Evolutionary conservation across 2,797 vertebrate genomes (phyloP).

Genomic region (Acestrorhynchus altus): DNA sequence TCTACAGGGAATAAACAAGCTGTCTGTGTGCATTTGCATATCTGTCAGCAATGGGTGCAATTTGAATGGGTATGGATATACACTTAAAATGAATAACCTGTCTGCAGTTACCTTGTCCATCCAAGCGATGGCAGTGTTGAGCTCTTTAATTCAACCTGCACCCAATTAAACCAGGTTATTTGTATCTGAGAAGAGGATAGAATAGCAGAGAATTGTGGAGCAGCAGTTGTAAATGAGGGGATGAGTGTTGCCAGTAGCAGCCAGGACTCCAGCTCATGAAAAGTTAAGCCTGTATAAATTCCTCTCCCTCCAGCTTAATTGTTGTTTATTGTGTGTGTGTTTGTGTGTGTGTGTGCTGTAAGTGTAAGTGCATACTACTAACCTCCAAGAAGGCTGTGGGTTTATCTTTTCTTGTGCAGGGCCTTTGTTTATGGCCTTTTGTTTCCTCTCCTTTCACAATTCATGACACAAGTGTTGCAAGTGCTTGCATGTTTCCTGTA

Average conservation of each 20-base stretch:
- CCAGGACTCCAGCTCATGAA: slow-evolving; percentile 24
- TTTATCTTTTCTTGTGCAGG: slow-evolving; percentile 11
- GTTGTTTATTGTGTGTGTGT: slow-evolving; percentile 20
- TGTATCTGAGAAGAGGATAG: background rate
- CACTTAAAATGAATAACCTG: background rate
- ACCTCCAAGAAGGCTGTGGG: slow-evolving; percentile 4
- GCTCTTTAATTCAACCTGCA: slow-evolving; percentile 46
- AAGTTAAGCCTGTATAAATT: slow-evolving; percentile 48
- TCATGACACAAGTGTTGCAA: background rate
- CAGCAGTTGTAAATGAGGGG: background rate
- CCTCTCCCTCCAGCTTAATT: slow-evolving; percentile 30
- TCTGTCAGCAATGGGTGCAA: no score
- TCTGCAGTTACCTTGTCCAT: slow-evolving; percentile 20
- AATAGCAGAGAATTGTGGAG: slow-evolving; percentile 1
- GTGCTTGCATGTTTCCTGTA: slow-evolving; percentile 3
- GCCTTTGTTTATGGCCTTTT: background rate
- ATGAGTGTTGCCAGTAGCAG: slow-evolving; percentile 17
- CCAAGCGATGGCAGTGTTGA: slow-evolving; percentile 77
- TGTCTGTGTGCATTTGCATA: no score
- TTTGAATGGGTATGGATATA: no score
- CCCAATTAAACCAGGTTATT: background rate
- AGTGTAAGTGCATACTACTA: slow-evolving; percentile 53
- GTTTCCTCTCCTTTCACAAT: background rate
- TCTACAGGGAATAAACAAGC: no score
- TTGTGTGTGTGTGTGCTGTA: slow-evolving; percentile 46